These are phyloP conservation scores for Tanypteryx hageni DNA, from an alignment of 2,888 invertebrate genomes.

Conservation along the genomic window DNA sequence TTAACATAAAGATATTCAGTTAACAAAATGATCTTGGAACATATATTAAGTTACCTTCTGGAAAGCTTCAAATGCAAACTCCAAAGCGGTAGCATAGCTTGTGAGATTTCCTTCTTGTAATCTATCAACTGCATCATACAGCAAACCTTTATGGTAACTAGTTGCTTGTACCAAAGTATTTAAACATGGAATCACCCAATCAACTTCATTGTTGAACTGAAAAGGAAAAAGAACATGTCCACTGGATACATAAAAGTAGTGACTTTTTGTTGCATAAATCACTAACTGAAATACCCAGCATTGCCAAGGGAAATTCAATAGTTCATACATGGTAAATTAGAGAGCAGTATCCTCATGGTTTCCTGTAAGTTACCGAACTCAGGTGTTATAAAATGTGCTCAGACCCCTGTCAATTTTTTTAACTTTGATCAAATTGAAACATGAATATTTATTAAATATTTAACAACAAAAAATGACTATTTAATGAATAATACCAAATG, in stretches of 20 bases:
- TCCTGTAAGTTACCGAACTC: too few species aligned
- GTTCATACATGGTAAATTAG: not conserved
- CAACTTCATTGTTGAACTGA: conserved; percentile 73
- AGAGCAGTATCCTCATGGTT: not conserved
- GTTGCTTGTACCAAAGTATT: conserved; percentile 75
- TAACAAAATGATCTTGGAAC: too few species aligned
- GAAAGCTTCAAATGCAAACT: conserved; percentile 75
- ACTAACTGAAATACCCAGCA: not conserved
- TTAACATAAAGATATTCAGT: too few species aligned
- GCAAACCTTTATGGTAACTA: conserved; percentile 74
- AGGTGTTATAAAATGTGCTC: too few species aligned
- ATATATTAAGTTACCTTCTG: conserved; percentile 72
- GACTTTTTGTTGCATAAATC: not conserved
- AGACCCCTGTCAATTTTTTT: too few species aligned
- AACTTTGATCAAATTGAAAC: too few species aligned
- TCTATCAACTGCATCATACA: conserved; percentile 73
- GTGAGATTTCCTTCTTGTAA: conserved; percentile 74
- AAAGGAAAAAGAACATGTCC: conserved; percentile 59
- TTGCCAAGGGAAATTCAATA: not conserved
- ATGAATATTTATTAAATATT: too few species aligned
- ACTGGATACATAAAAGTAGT: not conserved
- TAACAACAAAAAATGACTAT: too few species aligned
- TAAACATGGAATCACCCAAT: conserved; percentile 73
- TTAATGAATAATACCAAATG: too few species aligned
- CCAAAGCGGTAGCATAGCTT: conserved; percentile 73